Base-by-base conservation (phyloP, 2,113 vertebrate genomes). In the Chloebia gouldiae region DNA sequence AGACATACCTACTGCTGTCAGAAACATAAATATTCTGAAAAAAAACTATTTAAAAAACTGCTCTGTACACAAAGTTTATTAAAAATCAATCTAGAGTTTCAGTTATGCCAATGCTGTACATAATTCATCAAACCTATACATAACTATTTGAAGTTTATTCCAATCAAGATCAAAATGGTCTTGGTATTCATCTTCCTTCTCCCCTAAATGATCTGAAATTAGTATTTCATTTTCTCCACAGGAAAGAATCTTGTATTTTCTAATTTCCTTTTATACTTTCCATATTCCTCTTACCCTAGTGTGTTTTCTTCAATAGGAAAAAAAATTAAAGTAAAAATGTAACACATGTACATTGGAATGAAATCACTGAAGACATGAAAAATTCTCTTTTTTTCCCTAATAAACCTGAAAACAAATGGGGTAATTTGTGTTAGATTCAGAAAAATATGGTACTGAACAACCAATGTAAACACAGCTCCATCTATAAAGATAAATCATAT, bases 111-210 rank as follows among this genome's bases (percentile, higher is more conserved):
- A 27, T 9, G 12, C 9, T 90, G 27, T n/a, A 66, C 6, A 51
- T 30, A n/a, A 0, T 0, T 71, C 39, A 84, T 15, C 37, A 30
- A 72, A 68, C 17, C 16, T 30, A 28, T 19, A 71, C 1, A 4
- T 51, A 76, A 59, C 11, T 60, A 63, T 31, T 2, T 56, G 4
- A 82, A 79, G 9, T 31, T 76, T 18, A 59, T 39, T 64, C 30
- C 39, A 30, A 69, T 71, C 42, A 79, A 33, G 6, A 8, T 79
- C 13, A 7, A 91, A 90, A 64, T 0, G 0, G 15, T 87, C 72
- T 75, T 71, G 30, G 21, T 66, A 49, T 28, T 78, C 70, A 54
- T 71, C n/a, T 71, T 47, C 31, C 23, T 76, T 86, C n/a, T 82
- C 19, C 25, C 8, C 11, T 44, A 50, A 76, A 71, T 14, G 35